Evolutionary conservation across 2,888 invertebrate genomes (phyloP).

Genomic region (Thysanoteuthis rhombus): DNA sequence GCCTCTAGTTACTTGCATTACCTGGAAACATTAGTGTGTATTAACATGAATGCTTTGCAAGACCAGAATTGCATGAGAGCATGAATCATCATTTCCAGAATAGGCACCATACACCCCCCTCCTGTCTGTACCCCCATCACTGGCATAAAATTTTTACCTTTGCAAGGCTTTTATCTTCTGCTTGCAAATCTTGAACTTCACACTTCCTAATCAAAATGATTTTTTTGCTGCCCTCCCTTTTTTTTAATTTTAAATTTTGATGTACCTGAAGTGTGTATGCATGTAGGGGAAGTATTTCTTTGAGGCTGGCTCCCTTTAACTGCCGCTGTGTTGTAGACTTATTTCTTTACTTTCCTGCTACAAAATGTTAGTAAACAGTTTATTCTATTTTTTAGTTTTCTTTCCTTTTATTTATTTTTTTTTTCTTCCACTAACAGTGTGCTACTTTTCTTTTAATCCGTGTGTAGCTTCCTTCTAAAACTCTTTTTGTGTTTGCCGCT

Average conservation of each 20-base stretch:
- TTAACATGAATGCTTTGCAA: neutral
- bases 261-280: neutral
- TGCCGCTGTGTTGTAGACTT: neutral
- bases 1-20: neutral
- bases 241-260: too few species aligned
- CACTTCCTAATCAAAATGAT: neutral
- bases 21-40: neutral
- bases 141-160: neutral
- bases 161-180: neutral
- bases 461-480: neutral
- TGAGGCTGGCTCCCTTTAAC: neutral
- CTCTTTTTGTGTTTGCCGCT: neutral
- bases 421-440: neutral
- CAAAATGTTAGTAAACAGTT: neutral
- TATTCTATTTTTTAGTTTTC: neutral
- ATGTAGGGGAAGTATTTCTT: neutral
- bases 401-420: too few species aligned
- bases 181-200: neutral
- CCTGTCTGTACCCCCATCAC: neutral
- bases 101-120: neutral
- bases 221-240: neutral
- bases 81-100: neutral
- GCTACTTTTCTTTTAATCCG: neutral
- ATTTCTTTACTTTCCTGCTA: neutral
- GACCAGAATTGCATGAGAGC: neutral